phyloP scores from a whole-genome alignment of 1,140 invertebrate species.

The Holotrichia oblita region DNA sequence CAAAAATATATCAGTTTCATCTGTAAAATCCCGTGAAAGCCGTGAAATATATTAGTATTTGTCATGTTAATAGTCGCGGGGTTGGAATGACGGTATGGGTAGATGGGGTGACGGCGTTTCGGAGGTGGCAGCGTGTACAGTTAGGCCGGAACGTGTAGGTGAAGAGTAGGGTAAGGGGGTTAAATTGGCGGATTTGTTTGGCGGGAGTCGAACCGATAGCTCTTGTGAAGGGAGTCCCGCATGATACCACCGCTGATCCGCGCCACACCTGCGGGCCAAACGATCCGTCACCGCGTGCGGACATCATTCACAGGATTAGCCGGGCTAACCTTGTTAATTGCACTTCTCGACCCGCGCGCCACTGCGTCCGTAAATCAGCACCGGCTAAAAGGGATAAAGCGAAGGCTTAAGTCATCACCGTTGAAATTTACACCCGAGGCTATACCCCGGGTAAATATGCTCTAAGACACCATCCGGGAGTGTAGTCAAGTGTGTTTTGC shows the following conservation, averaged over 20 bases:
- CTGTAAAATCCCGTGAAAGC: conserved; percentile 58
- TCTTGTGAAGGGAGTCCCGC: conserved; percentile 48
- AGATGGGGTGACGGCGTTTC: conserved; percentile 47
- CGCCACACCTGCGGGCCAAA: conserved; percentile 58
- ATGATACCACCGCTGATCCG: conserved; percentile 51
- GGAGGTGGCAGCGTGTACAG: background rate
- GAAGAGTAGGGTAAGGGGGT: conserved; percentile 15
- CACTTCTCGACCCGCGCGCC: conserved; percentile 55
- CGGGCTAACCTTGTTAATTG: conserved; percentile 62
- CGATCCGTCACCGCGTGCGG: conserved; percentile 54
- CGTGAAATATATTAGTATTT: conserved; percentile 62
- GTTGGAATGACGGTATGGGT: conserved; percentile 12
- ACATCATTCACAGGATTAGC: conserved; percentile 62
- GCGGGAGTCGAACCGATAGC: conserved; percentile 47
- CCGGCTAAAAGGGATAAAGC: conserved; percentile 58
- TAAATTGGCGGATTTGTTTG: conserved; percentile 58
- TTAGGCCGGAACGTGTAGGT: background rate
- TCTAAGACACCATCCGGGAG: conserved; percentile 44
- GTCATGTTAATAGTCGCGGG: conserved; percentile 60
- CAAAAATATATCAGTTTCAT: conserved; percentile 60
- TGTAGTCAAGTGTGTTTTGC: background rate
- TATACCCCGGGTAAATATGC: conserved; percentile 44
- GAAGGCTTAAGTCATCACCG: conserved; percentile 60
- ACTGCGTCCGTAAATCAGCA: conserved; percentile 60
- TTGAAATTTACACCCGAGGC: conserved; percentile 56